Conservation (phyloP, 2,888 invertebrate genomes). For the Coenonympha arcania region DNA sequence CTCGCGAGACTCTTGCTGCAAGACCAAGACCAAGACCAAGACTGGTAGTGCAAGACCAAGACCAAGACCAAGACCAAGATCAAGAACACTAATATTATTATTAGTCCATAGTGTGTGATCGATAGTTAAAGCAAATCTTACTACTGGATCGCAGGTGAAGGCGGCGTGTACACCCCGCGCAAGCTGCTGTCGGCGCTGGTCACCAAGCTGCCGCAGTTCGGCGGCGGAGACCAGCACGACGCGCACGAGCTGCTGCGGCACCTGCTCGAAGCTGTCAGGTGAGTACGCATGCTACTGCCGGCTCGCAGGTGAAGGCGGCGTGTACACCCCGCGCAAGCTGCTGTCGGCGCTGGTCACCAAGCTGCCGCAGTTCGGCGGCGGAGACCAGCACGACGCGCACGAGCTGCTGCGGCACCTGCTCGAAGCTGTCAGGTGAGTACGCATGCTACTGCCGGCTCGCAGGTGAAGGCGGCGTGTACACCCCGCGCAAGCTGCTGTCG, state of each 20-base stretch:
- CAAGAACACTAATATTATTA: too few relatives aligned
- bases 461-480: slow-evolving; percentile 77
- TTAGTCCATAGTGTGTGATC: too few relatives aligned
- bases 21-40: too few relatives aligned
- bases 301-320: slow-evolving; percentile 73
- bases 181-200: slow-evolving; percentile 78
- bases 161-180: slow-evolving; percentile 77
- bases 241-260: slow-evolving; percentile 95
- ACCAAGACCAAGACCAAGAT: too few relatives aligned
- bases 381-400: slow-evolving; percentile 97
- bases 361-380: slow-evolving; percentile 90
- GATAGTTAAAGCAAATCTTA: too few relatives aligned
- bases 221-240: slow-evolving; percentile 96
- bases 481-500: slow-evolving; percentile 77
- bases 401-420: slow-evolving; percentile 92
- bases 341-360: slow-evolving; percentile 78
- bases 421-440: slow-evolving; percentile 85
- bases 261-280: slow-evolving; percentile 89
- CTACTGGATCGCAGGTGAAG: slow-evolving; percentile 60
- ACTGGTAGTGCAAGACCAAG: too few relatives aligned
- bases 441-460: slow-evolving; percentile 28
- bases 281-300: background rate
- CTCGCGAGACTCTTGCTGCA: too few relatives aligned
- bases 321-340: slow-evolving; percentile 78
- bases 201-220: slow-evolving; percentile 85